Conservation (phyloP, 2,888 invertebrate genomes). For the Incurvaria masculella region DNA sequence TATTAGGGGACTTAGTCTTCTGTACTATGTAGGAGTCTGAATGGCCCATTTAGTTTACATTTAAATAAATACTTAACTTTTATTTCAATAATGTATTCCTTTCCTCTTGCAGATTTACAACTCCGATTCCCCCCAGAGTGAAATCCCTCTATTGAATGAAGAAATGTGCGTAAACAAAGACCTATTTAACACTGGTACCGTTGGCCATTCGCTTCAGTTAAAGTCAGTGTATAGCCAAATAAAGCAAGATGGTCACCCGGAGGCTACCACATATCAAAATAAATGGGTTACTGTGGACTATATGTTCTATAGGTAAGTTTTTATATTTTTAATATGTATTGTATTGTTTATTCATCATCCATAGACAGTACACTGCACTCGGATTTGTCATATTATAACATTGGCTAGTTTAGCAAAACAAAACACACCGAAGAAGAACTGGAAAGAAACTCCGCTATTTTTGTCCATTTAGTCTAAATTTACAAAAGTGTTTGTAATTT, state of each 20-base stretch:
- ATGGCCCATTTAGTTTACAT: too few relatives aligned
- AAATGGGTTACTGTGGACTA: conserved; percentile 85
- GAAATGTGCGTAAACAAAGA: conserved; percentile 20
- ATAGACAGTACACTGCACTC: too few relatives aligned
- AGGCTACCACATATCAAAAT: conserved; percentile 76
- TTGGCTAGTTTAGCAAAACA: too few relatives aligned
- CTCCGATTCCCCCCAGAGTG: conserved; percentile 23
- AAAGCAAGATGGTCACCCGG: conserved; percentile 35
- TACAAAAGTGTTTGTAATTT: too few relatives aligned
- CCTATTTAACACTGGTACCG: conserved; percentile 57
- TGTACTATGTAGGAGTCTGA: too few relatives aligned
- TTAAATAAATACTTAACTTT: too few relatives aligned
- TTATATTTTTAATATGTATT: conserved; percentile 3
- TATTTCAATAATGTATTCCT: too few relatives aligned
- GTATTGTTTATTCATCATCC: too few relatives aligned
- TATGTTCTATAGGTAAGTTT: conserved; percentile 73
- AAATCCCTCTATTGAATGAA: background rate
- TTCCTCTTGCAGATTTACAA: conserved; percentile 29
- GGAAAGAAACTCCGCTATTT: too few relatives aligned
- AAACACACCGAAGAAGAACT: too few relatives aligned
- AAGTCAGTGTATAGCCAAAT: conserved; percentile 65
- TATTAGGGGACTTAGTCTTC: too few relatives aligned
- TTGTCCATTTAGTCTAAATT: conserved; percentile 13
- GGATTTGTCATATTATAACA: too few relatives aligned
- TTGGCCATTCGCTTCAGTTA: conserved; percentile 66